A percentile compares a stretch with the other conserved stretches of the same genome.
These are phyloP conservation scores for Sinocyclocheilus anshuiensis DNA, from an alignment of 2,113 vertebrate genomes.

Conservation along the genomic window DNA sequence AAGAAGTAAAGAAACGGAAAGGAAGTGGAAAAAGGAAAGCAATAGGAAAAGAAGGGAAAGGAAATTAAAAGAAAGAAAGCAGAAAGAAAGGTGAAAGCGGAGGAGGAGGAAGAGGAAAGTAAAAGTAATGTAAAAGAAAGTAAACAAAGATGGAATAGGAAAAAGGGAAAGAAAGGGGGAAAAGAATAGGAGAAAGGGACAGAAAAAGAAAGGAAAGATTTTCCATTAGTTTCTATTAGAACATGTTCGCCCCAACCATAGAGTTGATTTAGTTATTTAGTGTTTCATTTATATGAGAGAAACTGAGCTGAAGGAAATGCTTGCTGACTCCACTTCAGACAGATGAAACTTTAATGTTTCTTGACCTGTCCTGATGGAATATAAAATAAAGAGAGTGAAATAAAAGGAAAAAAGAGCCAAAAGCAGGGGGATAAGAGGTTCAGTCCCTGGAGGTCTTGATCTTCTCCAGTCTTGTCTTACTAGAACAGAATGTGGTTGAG, in stretches of 20 bases:
- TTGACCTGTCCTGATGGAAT: slow-evolving; percentile 38
- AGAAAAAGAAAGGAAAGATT: not conserved
- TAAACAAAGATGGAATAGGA: not conserved
- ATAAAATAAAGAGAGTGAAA: slow-evolving; percentile 31
- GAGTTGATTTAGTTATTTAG: slow-evolving; percentile 11
- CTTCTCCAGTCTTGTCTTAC: slow-evolving; percentile 15
- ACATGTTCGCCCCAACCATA: not conserved
- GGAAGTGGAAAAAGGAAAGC: not conserved
- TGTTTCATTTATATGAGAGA: slow-evolving; percentile 46
- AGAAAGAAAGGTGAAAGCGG: not conserved
- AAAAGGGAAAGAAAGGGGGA: not conserved
- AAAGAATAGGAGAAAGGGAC: not conserved
- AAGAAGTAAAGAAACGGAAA: not conserved
- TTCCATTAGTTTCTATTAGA: slow-evolving; percentile 46
- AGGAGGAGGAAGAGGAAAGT: not conserved
- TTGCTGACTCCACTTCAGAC: slow-evolving; percentile 22
- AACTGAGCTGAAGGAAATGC: slow-evolving; percentile 41
- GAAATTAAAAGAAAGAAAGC: not conserved
- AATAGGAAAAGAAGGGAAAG: not conserved
- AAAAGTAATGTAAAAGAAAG: not conserved
- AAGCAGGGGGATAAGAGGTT: slow-evolving; percentile 1
- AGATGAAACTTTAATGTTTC: slow-evolving; percentile 45
- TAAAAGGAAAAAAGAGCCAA: slow-evolving; percentile 7
- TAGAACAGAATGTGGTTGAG: not conserved
- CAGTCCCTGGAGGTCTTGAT: slow-evolving; percentile 9